Evolutionary conservation across 2,797 vertebrate species (phyloP).

Genomic region (Peromyscus aztecus): DNA sequence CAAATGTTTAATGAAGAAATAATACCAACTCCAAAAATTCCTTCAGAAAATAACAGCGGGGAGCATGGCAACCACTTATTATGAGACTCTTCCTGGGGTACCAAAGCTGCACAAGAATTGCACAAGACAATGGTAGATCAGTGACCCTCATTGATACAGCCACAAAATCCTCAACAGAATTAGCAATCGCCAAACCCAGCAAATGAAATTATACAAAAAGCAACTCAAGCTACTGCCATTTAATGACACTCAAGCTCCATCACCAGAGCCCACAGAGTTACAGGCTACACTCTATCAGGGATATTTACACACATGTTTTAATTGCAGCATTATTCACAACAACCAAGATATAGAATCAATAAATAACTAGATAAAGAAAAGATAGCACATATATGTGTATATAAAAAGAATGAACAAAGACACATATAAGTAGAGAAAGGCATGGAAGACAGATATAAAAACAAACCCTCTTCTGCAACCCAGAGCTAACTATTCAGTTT

Average conservation of each 20-base stretch:
- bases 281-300: not conserved
- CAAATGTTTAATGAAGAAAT: not conserved
- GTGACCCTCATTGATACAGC: not conserved
- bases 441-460: not conserved
- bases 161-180: not conserved
- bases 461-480: not conserved
- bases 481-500: not conserved
- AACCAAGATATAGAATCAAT: not conserved
- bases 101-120: not conserved
- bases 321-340: not conserved
- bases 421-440: not conserved
- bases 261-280: not conserved
- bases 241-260: not conserved
- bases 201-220: not conserved
- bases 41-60: not conserved
- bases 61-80: not conserved
- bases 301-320: not conserved
- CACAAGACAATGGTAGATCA: not conserved
- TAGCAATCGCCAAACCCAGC: not conserved
- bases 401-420: not conserved
- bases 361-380: not conserved
- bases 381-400: too few relatives aligned
- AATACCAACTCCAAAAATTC: not conserved
- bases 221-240: not conserved
- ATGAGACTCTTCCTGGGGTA: not conserved